Conservation (phyloP, 2,113 vertebrate genomes). For the Condylura cristata region DNA sequence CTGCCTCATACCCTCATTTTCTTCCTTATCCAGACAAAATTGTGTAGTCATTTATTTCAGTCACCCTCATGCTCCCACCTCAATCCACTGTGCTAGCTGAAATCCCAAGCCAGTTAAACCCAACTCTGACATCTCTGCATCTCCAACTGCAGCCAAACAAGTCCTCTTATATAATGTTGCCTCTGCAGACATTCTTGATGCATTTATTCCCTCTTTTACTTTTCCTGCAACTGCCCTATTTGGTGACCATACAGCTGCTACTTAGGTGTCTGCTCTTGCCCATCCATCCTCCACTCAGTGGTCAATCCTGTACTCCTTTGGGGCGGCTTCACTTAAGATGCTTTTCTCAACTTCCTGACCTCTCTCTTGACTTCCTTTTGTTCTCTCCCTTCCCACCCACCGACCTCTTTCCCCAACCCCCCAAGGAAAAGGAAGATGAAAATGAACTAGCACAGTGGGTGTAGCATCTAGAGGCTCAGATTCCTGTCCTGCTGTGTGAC, state of each 20-base stretch:
- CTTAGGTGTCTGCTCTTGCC: background rate
- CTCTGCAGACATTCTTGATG: background rate
- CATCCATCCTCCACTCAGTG: background rate
- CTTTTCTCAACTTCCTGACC: background rate
- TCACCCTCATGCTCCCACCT: background rate
- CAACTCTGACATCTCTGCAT: background rate
- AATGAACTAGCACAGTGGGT: background rate
- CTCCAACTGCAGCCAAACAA: background rate
- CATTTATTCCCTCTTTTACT: background rate
- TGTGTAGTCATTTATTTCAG: background rate
- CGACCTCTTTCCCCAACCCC: background rate
- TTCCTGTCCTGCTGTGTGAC: constrained; percentile 50
- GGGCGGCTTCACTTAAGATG: background rate
- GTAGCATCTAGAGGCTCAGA: background rate
- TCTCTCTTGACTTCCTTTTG: background rate
- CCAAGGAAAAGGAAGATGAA: background rate
- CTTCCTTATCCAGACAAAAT: background rate
- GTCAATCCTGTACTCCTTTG: background rate
- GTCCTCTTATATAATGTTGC: background rate
- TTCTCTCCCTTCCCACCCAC: background rate
- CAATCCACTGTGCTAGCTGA: background rate
- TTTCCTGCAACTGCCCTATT: background rate
- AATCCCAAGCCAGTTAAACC: background rate
- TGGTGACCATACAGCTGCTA: background rate
- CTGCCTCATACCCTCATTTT: background rate